These are phyloP conservation scores for Daphoenositta chrysoptera DNA, from an alignment of 2,113 vertebrate genomes.

Conservation along the genomic window DNA sequence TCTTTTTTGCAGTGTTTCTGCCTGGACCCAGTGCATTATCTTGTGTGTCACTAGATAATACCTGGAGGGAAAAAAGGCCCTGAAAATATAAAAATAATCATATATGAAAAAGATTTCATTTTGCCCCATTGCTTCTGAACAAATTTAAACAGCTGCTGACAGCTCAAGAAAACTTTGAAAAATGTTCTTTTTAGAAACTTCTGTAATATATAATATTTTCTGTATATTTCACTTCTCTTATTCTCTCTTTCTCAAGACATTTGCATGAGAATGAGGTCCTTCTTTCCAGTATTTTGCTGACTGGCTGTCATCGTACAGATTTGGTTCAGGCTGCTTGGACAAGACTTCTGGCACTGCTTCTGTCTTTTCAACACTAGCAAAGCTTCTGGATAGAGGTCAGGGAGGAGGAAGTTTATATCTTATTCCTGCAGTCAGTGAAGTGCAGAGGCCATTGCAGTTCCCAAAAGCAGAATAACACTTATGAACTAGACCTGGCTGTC, in stretches of 20 bases:
- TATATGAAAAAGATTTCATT: conserved; percentile 28
- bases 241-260: not conserved
- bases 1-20: conserved; percentile 35
- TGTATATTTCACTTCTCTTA: not conserved
- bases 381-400: not conserved
- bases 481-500: not conserved
- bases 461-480: not conserved
- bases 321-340: not conserved
- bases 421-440: not conserved
- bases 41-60: conserved; percentile 13
- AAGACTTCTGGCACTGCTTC: not conserved
- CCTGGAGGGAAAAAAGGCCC: not conserved
- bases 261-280: not conserved
- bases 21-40: conserved; percentile 11
- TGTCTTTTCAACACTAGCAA: not conserved
- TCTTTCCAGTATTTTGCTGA: not conserved
- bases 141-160: conserved; percentile 42
- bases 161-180: conserved; percentile 20
- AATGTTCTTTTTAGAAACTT: not conserved
- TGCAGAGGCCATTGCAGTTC: not conserved
- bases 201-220: not conserved
- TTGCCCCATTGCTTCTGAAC: conserved; percentile 33
- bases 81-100: conserved; percentile 57
- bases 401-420: not conserved
- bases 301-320: not conserved